A percentile compares a stretch with the other conserved stretches of the same genome.
Evolutionary conservation across 2,888 invertebrate species (phyloP).

Genomic region (Leucania comma): DNA sequence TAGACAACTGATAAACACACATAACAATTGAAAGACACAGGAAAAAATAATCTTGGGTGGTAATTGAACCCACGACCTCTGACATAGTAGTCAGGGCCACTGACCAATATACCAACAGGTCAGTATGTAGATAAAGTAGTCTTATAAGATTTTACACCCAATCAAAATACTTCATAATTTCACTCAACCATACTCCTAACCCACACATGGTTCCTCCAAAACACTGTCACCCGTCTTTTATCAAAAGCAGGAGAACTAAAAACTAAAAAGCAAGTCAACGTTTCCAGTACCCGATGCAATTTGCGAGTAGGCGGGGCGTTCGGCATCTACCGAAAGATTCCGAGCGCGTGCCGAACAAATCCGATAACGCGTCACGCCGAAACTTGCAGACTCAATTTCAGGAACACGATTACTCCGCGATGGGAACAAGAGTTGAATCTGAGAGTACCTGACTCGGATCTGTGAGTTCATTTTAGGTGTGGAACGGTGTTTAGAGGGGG

Average conservation of each 20-base stretch:
- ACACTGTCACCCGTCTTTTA: slow-evolving; percentile 36
- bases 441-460: slow-evolving; percentile 64
- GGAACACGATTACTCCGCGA: slow-evolving; percentile 84
- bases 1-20: too few species aligned
- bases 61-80: too few species aligned
- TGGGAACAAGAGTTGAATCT: slow-evolving; percentile 74
- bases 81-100: too few species aligned
- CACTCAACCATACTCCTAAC: not conserved
- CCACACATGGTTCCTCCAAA: not conserved
- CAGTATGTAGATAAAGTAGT: not conserved
- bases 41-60: too few species aligned
- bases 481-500: slow-evolving; percentile 17
- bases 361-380: slow-evolving; percentile 86
- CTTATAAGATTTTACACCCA: not conserved
- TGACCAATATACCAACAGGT: too few species aligned
- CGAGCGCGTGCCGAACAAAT: slow-evolving; percentile 85
- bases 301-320: slow-evolving; percentile 66
- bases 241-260: slow-evolving; percentile 30
- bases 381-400: slow-evolving; percentile 86
- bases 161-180: not conserved
- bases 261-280: slow-evolving; percentile 50
- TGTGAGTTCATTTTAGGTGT: slow-evolving; percentile 48
- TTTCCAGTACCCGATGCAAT: slow-evolving; percentile 67
- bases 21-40: too few species aligned
- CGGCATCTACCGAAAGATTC: slow-evolving; percentile 71